Conservation (phyloP, 2,888 invertebrate species). For the Belgica antarctica region DNA sequence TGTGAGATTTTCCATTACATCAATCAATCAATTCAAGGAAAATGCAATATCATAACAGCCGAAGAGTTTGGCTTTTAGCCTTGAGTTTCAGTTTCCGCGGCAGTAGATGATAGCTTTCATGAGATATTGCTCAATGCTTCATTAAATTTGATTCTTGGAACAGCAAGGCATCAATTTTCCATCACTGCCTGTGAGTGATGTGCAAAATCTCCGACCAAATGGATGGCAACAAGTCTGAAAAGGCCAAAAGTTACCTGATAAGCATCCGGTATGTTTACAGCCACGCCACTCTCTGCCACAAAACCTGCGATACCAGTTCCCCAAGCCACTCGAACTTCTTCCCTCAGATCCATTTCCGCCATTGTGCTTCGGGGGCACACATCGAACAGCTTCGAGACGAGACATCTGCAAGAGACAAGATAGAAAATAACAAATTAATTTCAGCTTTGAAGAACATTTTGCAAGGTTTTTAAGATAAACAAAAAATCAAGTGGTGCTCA, state of each 20-base stretch:
- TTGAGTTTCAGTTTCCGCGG: background rate
- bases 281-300: constrained; percentile 88
- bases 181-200: no score
- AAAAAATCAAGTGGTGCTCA: no score
- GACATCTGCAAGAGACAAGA: constrained; percentile 59
- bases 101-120: background rate
- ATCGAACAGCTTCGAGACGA: constrained; percentile 92
- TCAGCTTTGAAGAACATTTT: no score
- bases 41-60: background rate
- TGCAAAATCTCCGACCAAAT: no score
- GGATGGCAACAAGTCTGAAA: no score
- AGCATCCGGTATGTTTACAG: constrained; percentile 93
- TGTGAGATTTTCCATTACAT: constrained; percentile 4
- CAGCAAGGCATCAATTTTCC: no score
- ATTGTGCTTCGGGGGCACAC: constrained; percentile 90
- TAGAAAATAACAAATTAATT: background rate
- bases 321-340: constrained; percentile 92
- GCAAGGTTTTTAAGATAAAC: no score
- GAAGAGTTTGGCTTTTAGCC: background rate
- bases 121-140: background rate
- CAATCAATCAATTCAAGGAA: background rate
- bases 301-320: constrained; percentile 93
- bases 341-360: constrained; percentile 87
- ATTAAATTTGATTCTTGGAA: background rate
- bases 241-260: constrained; percentile 77